Base-by-base conservation (phyloP, 2,797 vertebrate species). In the Neopelma chrysocephalum region DNA sequence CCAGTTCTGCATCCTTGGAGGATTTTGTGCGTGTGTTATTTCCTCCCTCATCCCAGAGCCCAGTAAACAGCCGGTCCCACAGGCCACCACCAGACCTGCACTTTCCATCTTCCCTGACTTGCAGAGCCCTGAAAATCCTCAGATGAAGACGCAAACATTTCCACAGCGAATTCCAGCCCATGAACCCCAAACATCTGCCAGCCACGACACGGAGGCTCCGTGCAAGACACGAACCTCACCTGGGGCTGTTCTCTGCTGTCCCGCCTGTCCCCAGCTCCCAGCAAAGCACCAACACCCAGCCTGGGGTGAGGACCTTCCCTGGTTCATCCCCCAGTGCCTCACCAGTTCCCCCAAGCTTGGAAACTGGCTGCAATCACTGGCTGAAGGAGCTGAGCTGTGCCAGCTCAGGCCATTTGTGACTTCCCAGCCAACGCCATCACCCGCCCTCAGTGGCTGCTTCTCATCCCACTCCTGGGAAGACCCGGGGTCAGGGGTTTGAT, bases 1-100 rank as follows among this genome's bases (percentile, higher is more conserved):
- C 93, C 96, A 92, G 36, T 57, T 90, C 87, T 10, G 27, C 94
- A 71, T 78, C 96, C 94, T 94, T 2, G 0, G 76, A 95, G 96
- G 91, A 34, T 81, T 95, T 75, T 32, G 85, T 58, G 72, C 23
- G 13, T 86, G 58, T 80, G 96, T 76, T 94, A 89, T 91, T 96
- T 96, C 93, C 96, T 96, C 82, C 87, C 78, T 71, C 70, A 6
- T 68, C 83, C 88, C 7, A 0, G 3, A 84, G 75, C 70, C 56
- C 87, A 42, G 89, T 93, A 91, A 95, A 91, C 68, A 81, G 53
- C 40, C 14, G 0, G 64, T 77, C 89, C 69, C 3, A 0, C 0
- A 11, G 93, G 31, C 72, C 42, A 34, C 82, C 84, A 17, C 68
- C 4, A 0, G 87, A 42, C 93, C 75, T 45, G 78, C 75, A 2